Conservation (phyloP, 2,797 vertebrate genomes). For the Remorina albescens region DNA sequence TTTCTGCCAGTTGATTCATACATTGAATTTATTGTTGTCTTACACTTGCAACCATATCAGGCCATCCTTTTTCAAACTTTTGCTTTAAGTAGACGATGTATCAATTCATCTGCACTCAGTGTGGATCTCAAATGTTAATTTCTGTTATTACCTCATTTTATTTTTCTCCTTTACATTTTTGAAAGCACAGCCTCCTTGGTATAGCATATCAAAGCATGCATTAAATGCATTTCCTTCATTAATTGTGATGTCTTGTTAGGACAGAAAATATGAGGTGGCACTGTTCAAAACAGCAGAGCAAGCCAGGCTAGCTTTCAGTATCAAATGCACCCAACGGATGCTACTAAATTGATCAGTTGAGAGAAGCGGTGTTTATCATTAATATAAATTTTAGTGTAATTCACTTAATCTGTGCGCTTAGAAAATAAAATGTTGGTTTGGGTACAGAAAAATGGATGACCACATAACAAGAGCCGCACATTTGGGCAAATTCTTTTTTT, state of each 20-base stretch:
- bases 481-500: too few relatives aligned
- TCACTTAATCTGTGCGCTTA: neutral
- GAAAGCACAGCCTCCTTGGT: neutral
- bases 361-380: neutral
- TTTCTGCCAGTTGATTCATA: neutral
- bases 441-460: too few relatives aligned
- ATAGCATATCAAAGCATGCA: neutral
- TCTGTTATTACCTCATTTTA: neutral
- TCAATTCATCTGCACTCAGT: neutral
- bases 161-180: neutral
- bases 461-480: too few relatives aligned
- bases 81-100: slow-evolving; percentile 5
- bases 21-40: neutral
- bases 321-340: too few relatives aligned
- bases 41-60: neutral
- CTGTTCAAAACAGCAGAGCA: neutral
- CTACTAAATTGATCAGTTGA: too few relatives aligned
- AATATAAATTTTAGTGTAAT: too few relatives aligned
- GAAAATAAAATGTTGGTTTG: neutral
- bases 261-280: neutral
- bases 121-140: too few relatives aligned
- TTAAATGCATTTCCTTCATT: neutral
- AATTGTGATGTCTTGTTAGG: neutral
- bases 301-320: too few relatives aligned
- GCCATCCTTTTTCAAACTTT: neutral